Base-by-base conservation (phyloP, 2,888 invertebrate species). In the Mythimna ferrago region DNA sequence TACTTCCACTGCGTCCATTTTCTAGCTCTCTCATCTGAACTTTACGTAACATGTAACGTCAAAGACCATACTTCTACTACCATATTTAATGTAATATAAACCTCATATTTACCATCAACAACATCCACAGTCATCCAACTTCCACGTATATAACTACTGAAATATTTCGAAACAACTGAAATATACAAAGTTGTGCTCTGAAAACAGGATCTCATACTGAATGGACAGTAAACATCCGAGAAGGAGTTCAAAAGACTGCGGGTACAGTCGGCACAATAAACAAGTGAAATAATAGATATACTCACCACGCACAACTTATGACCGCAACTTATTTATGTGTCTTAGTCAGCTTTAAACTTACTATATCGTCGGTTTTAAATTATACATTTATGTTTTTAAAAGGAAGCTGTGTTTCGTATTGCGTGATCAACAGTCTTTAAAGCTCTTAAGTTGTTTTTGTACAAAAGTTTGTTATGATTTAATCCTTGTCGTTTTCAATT, bases 181-280 rank as follows among this genome's bases (percentile, higher is more conserved):
- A 84, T 80, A 78, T 76, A 87, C 88, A 86, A 88, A 88, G 88
- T 88, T 87, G 78, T 80, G 80, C n/a, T 9, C 51, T 81, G 85
- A 85, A 87, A 89, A 88, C 87, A 86, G 87, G 86, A 88, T 89
- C 83, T 87, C 76, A 69, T 64, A 66, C 69, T 70, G 88, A 87
- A 87, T 85, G 85, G 86, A 83, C 88, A 84, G 87, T 89, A 89
- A 89, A 89, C 88, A 89, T 86, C 83, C 81, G 78, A 51, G n/a
- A 63, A 80, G 74, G 66, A 85, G 81, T 87, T 87, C 83, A 85
- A 86, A 88, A 86, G 84, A 85, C 83, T 80, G 78, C 60, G 57
- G 57, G 78, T 85, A 83, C 83, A 83, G 78, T 82, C 82, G n/a
- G 60, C 56, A 68, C 26, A 35, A 81, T 83, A 83, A 83, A 84